Evolutionary conservation across 2,797 vertebrate genomes (phyloP).

Genomic region (Helarctos malayanus): DNA sequence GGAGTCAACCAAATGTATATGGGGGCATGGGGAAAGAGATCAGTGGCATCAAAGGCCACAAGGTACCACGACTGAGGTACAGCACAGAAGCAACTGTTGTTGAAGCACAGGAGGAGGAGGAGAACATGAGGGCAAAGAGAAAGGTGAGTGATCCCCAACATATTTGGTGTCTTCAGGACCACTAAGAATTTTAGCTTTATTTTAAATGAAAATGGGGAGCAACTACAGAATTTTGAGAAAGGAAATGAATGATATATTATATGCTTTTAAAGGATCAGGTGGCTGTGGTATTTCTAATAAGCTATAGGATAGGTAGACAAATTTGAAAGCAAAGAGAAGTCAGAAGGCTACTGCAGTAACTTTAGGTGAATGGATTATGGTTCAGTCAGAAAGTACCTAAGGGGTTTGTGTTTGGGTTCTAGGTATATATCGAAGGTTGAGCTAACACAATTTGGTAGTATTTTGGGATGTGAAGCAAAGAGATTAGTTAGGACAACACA

Average conservation of each 20-base stretch:
- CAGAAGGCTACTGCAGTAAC: background rate
- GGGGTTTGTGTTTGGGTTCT: background rate
- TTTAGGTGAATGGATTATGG: background rate
- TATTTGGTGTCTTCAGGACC: background rate
- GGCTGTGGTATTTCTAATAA: background rate
- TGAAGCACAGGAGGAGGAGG: background rate
- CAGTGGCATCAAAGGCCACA: background rate
- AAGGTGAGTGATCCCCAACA: background rate
- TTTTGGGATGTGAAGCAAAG: background rate
- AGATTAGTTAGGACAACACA: background rate
- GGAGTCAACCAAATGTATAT: background rate
- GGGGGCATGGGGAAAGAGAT: background rate
- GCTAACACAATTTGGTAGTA: background rate
- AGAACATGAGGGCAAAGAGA: background rate
- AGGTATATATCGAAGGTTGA: background rate
- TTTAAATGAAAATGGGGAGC: background rate
- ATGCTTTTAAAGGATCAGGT: background rate
- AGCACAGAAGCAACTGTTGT: background rate
- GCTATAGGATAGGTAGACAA: background rate
- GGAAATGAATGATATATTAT: background rate
- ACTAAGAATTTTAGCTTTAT: background rate
- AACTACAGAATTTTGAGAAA: background rate
- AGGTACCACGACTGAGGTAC: background rate
- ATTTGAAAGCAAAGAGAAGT: background rate
- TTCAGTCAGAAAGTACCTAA: background rate